phyloP scores from a whole-genome alignment of 2,113 vertebrate species.

The Lophochroa leadbeateri region DNA sequence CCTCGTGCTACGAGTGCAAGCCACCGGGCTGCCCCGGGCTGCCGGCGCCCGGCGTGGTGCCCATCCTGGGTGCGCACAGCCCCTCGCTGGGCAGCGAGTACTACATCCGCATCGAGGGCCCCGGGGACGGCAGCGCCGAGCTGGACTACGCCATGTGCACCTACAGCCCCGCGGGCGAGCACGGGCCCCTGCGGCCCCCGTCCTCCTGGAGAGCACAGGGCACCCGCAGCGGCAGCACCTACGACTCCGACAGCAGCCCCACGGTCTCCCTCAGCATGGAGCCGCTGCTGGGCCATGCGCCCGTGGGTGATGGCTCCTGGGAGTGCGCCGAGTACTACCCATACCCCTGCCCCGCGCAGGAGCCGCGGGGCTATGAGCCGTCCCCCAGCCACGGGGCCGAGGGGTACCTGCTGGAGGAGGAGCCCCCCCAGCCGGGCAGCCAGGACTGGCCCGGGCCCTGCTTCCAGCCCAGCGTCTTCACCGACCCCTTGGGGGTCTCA shows the following conservation, averaged over 20 bases:
- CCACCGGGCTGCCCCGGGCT: conserved; percentile 32
- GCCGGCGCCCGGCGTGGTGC: conserved; percentile 83
- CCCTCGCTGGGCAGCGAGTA: conserved; percentile 90
- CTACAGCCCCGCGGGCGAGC: conserved; percentile 77
- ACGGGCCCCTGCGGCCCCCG: not conserved
- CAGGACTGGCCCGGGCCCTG: conserved; percentile 77
- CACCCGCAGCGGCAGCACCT: conserved; percentile 40
- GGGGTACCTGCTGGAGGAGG: conserved; percentile 71
- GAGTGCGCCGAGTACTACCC: not conserved
- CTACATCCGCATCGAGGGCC: conserved; percentile 94
- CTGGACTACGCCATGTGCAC: conserved; percentile 83
- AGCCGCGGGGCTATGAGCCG: conserved; percentile 63
- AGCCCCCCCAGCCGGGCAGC: conserved; percentile 56
- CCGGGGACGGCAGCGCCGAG: conserved; percentile 73
- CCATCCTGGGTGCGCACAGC: conserved; percentile 90
- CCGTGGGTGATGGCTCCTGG: conserved; percentile 9
- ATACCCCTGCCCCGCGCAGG: not conserved
- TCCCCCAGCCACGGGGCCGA: conserved; percentile 65
- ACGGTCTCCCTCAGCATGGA: conserved; percentile 86
- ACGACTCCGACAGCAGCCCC: conserved; percentile 81
- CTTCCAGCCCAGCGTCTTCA: conserved; percentile 76
- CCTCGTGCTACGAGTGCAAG: conserved; percentile 84
- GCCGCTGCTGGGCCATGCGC: conserved; percentile 82
- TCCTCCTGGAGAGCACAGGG: conserved; percentile 73
- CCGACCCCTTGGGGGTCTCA: conserved; percentile 80